Base-by-base conservation (phyloP, 2,888 invertebrate species). In the Anticlea derivata region DNA sequence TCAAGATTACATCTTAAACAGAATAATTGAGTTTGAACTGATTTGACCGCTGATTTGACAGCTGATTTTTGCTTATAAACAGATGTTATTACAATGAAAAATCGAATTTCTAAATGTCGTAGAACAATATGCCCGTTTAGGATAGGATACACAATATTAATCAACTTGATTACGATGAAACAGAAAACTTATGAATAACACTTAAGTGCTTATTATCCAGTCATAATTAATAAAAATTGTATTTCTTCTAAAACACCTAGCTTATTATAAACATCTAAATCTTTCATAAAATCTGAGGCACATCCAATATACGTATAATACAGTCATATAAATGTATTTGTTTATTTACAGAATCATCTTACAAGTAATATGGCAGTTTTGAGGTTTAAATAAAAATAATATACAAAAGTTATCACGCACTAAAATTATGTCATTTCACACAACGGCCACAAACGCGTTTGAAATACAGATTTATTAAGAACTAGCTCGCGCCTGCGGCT, bases 351-450 rank as follows among this genome's bases (percentile, higher is more conserved):
- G 52, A 69, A 65, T 73, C 50, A 72, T 60, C 75, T 66, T 75
- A 80, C 41, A 58, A 37, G 83, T 90, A 89, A 75, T 90, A 90
- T 90, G 90, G 90, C 90, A 90, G 87, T 87, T 74, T 63, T 80
- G 86, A 88, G 87, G 85, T 85, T 81, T 11, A 37, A n/a, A n/a
- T n/a, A n/a, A n/a, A 70, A 76, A 73, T 69, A 73, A 73, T 64
- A 66, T 70, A 58, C 12, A 55, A 49, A 38, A 23, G 40, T 57
- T 41, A 24, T 33, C 41, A 41, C 41, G 4, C 17, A 29, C 7
- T 6, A 7, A 27, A 17, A 39, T n/a, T n/a, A n/a, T n/a, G n/a
- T n/a, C 7, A 13, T n/a, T n/a, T n/a, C n/a, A 10, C 27, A 27
- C 27, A 27, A 10, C 17, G 17, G 17, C 17, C n/a, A n/a, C n/a